These are phyloP conservation scores for Cygnus olor DNA, from an alignment of 2,797 vertebrate species.

Conservation along the genomic window DNA sequence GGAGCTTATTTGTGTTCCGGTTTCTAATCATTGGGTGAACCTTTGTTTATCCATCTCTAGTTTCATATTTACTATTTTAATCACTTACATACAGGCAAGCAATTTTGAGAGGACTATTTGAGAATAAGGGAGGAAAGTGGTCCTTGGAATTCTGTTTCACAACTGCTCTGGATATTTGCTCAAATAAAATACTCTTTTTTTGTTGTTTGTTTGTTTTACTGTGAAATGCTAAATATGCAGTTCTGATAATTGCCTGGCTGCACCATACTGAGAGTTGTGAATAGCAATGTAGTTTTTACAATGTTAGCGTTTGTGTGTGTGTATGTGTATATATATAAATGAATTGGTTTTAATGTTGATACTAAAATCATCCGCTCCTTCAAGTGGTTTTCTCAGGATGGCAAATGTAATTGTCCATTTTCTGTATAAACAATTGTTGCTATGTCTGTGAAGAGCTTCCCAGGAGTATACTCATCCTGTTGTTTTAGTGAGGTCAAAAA, in stretches of 20 bases:
- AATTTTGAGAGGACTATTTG: neutral
- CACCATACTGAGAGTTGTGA: neutral
- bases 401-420: neutral
- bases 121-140: neutral
- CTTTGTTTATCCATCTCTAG: neutral
- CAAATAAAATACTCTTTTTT: neutral
- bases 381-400: neutral
- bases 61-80: neutral
- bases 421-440: neutral
- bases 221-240: neutral
- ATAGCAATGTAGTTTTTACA: neutral
- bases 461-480: neutral
- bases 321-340: neutral
- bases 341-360: neutral
- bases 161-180: neutral
- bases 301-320: accelerated
- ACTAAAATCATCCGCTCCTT: neutral
- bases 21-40: neutral
- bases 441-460: neutral
- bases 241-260: neutral
- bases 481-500: neutral
- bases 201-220: neutral
- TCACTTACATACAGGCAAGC: neutral
- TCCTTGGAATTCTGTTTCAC: neutral
- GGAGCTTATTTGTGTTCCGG: neutral